Evolutionary conservation across 2,797 vertebrate species (phyloP), one percentile per base, ranked within the genome.

Genomic region (Syndactyla subalaris): DNA sequence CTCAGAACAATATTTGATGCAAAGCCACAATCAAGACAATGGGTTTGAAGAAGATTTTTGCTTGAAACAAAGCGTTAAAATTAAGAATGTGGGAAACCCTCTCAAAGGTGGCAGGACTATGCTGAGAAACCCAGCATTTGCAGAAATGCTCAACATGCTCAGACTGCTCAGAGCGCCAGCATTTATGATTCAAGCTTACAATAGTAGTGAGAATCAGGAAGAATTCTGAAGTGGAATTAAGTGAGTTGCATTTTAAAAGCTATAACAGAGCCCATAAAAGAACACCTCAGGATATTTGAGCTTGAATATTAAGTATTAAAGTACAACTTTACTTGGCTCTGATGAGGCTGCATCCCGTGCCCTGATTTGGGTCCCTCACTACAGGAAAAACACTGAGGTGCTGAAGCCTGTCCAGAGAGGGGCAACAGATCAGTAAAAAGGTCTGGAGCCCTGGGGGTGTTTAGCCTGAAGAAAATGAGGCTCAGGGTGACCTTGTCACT

Each of bases 371-470:
- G 7, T 8, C 8, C 1, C 12, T 51, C 20, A 38, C 19, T 18
- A 6, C 20, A 30, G 71, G n/a, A 45, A 70, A 27, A 39, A 9
- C 22, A 29, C 3, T 27, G 45, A 70, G 21, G 14, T 43, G 18
- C 32, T 52, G 38, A 18, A 38, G 13, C 0, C 0, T 12, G 13
- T 67, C 20, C 29, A 43, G 16, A 57, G 41, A 51, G 51, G 14
- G 22, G 4, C 13, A 34, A 7, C 2, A 9, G 13, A 38, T 7
- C 10, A 45, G 32, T 11, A 13, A 19, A 75, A 19, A 10, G 4
- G 3, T n/a, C 29, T 54, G 29, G 24, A 65, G 13, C 7, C 32
- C 12, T 41, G 45, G 4, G 18, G 2, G 0, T n/a, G 9, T 54
- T 68, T 13, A 24, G 3, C 2, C 14, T 43, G 32, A 36, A 54